Evolutionary conservation across 2,797 vertebrate genomes (phyloP).

Genomic region (Lagorchestes hirsutus): DNA sequence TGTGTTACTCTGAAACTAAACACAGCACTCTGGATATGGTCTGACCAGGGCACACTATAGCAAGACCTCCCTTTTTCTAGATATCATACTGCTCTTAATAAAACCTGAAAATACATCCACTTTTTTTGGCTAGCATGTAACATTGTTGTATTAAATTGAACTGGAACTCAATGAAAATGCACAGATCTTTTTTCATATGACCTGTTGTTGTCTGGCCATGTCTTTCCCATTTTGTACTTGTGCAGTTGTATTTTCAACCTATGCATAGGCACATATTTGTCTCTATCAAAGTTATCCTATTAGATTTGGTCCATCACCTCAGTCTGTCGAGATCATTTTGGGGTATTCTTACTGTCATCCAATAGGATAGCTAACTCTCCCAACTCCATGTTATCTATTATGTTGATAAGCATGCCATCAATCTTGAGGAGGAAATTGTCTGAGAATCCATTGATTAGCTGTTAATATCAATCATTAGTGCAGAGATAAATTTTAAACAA

Average conservation of each 20-base stretch:
- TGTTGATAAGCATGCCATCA: not conserved
- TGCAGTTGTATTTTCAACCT: not conserved
- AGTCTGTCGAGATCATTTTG: not conserved
- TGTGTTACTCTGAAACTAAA: not conserved
- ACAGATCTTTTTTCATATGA: not conserved
- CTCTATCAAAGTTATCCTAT: not conserved
- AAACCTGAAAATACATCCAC: not conserved
- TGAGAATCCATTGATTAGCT: not conserved
- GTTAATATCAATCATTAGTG: not conserved
- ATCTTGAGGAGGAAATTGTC: not conserved
- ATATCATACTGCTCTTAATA: not conserved
- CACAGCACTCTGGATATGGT: not conserved
- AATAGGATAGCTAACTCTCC: not conserved
- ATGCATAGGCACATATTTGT: not conserved
- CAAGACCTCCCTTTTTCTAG: not conserved
- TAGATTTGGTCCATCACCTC: not conserved
- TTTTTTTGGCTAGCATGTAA: not conserved
- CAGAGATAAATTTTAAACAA: not conserved
- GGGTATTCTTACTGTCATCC: not conserved
- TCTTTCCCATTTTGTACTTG: not conserved
- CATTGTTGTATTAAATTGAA: not conserved
- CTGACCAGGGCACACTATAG: not conserved
- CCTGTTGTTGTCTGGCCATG: not conserved
- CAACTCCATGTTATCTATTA: not conserved
- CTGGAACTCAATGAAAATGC: not conserved